Conservation (phyloP, 2,797 vertebrate genomes). For the Danio choprae region DNA sequence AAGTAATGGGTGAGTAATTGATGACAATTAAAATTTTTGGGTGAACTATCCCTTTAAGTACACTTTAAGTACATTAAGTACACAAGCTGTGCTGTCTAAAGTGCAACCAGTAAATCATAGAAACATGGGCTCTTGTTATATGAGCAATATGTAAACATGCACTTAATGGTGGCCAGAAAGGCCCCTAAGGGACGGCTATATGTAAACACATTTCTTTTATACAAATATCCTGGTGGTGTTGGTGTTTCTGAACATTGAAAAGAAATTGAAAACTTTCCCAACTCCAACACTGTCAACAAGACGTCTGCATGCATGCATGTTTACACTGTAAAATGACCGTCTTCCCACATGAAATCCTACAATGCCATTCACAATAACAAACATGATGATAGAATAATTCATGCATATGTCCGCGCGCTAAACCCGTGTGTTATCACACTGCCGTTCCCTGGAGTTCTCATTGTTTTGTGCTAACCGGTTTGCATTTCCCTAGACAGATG, state of each 20-base stretch:
- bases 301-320: neutral
- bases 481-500: slow-evolving; percentile 11
- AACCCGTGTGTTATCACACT: neutral
- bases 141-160: neutral
- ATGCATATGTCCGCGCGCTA: slow-evolving; percentile 20
- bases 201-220: neutral
- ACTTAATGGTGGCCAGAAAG: neutral
- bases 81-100: no score
- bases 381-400: slow-evolving; percentile 25
- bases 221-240: neutral
- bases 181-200: neutral
- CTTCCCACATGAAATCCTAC: neutral
- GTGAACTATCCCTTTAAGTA: no score
- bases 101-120: neutral
- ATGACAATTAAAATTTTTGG: no score
- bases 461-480: slow-evolving; percentile 27
- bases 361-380: neutral
- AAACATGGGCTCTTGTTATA: neutral
- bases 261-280: neutral
- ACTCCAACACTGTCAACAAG: slow-evolving; percentile 10
- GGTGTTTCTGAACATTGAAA: neutral
- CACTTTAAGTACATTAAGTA: no score
- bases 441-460: slow-evolving; percentile 16
- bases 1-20: no score
- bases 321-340: neutral